These are phyloP conservation scores for Perognathus longimembris DNA, from an alignment of 2,113 vertebrate species.

Conservation along the genomic window DNA sequence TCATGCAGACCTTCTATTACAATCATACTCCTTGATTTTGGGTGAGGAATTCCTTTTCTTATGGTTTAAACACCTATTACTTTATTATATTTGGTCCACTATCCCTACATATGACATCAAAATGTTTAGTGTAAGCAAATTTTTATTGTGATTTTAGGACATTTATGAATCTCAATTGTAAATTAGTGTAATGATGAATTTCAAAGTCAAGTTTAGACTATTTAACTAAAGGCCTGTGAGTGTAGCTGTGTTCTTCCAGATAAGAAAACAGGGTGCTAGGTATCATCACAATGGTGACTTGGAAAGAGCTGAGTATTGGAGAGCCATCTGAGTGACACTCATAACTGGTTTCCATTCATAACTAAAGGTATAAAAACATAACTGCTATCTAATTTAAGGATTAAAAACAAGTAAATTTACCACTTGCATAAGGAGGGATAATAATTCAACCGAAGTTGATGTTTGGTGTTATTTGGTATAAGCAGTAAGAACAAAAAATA, in stretches of 20 bases:
- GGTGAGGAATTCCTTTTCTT: neutral
- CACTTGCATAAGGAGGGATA: too few species aligned
- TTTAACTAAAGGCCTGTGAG: too few species aligned
- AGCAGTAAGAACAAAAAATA: neutral
- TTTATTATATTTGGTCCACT: neutral
- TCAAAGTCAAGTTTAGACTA: neutral
- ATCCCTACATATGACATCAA: neutral
- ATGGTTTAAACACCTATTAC: neutral
- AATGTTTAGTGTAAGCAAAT: neutral
- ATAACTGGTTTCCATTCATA: neutral
- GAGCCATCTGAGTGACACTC: neutral
- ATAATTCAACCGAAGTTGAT: neutral
- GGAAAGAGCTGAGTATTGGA: neutral
- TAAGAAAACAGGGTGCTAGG: neutral
- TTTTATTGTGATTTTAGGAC: neutral
- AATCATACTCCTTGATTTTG: neutral
- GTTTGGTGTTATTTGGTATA: neutral
- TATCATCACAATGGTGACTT: too few species aligned
- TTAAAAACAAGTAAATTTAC: too few species aligned
- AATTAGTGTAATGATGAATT: neutral
- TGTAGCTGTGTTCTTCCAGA: neutral
- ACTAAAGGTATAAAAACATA: neutral
- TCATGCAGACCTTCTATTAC: neutral
- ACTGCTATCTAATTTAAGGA: neutral
- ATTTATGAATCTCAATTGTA: neutral